These are phyloP conservation scores for Thaleichthys pacificus DNA, from an alignment of 2,797 vertebrate genomes.

Conservation along the genomic window DNA sequence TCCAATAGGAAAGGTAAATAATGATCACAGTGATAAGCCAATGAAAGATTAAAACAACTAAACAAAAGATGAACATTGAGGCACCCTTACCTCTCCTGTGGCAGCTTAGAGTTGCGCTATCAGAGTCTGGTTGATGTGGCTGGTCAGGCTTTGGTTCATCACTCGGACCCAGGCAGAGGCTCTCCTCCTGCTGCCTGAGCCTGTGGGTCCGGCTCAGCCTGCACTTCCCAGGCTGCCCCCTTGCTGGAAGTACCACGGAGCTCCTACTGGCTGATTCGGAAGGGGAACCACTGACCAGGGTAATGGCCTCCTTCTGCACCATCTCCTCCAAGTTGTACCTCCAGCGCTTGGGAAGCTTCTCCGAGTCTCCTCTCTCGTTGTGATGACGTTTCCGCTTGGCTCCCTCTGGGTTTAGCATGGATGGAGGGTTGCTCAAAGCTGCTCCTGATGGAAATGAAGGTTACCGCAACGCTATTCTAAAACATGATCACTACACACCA, in stretches of 20 bases:
- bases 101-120: not conserved
- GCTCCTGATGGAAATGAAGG: constrained; percentile 13
- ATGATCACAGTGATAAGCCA: not conserved
- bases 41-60: not conserved
- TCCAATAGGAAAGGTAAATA: constrained; percentile 34
- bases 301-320: not conserved
- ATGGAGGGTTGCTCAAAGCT: not conserved
- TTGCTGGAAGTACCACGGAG: not conserved
- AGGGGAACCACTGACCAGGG: not conserved
- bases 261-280: not conserved
- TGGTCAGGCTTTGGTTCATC: not conserved
- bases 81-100: constrained; percentile 35
- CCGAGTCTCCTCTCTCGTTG: constrained; percentile 28
- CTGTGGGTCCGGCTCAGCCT: constrained; percentile 57
- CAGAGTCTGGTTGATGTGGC: not conserved
- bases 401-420: not conserved
- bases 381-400: constrained; percentile 52
- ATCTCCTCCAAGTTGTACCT: constrained; percentile 18
- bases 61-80: not conserved
- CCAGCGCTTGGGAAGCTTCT: constrained; percentile 41
- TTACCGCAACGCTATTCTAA: not conserved
- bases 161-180: not conserved
- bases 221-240: constrained; percentile 19
- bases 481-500: not conserved
- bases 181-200: constrained; percentile 35